Evolutionary conservation across 2,888 invertebrate genomes (phyloP).

Genomic region (Baccha elongata): DNA sequence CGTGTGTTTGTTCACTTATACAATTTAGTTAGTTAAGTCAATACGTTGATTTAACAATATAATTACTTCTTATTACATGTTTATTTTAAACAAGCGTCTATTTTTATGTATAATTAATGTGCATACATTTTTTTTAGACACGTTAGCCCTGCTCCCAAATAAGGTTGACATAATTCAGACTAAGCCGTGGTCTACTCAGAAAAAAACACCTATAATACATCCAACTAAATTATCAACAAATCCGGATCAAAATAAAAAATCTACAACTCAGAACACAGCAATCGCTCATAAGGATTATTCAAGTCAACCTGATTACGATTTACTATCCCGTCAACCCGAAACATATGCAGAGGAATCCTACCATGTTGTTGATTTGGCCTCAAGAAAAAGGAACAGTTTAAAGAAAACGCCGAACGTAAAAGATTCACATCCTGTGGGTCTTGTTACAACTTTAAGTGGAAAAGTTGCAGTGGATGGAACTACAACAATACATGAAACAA

Average conservation of each 20-base stretch:
- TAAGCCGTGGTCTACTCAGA: conserved; percentile 66
- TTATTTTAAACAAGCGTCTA: too few species aligned
- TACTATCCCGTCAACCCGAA: conserved; percentile 91
- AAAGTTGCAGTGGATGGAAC: conserved; percentile 91
- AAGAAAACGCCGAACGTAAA: conserved; percentile 79
- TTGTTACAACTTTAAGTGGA: conserved; percentile 92
- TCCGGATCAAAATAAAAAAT: conserved; percentile 41
- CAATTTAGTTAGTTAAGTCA: too few species aligned
- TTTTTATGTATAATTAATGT: too few species aligned
- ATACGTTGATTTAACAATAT: too few species aligned
- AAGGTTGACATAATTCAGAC: conserved; percentile 75
- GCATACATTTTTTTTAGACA: conserved; percentile 21
- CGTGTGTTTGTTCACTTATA: too few species aligned
- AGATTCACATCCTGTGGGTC: conserved; percentile 89
- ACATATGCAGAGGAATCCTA: conserved; percentile 93
- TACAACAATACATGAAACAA: conserved; percentile 93
- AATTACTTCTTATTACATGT: too few species aligned
- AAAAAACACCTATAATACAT: conserved; percentile 65
- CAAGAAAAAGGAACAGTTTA: conserved; percentile 76
- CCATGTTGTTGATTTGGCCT: conserved; percentile 88
- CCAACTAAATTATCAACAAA: conserved; percentile 71
- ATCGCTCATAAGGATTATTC: conserved; percentile 86
- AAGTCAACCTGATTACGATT: conserved; percentile 92
- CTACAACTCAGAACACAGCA: conserved; percentile 24
- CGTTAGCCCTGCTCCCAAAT: conserved; percentile 45